Evolutionary conservation across 2,888 invertebrate genomes (phyloP), one percentile per base, ranked within the genome.

Genomic region (Oligia fasciuncula): DNA sequence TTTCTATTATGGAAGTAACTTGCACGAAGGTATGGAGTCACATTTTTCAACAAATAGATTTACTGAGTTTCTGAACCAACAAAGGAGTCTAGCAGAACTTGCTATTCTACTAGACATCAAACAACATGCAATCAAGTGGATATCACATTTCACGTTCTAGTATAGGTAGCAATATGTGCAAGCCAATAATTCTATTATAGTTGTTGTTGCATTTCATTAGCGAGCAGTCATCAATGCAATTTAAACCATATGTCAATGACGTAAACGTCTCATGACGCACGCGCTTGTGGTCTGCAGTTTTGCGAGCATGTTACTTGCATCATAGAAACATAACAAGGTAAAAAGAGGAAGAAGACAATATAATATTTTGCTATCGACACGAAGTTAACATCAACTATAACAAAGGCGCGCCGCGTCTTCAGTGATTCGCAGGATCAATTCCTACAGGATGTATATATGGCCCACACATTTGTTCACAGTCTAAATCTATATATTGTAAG

Each of bases 381-480:
- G 62, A 49, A 75, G 67, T 63, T 14, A 85, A 63, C 43, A 66
- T 35, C 46, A 57, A 49, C n/a, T 60, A 60, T 35, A 80, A 84
- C 54, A 84, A 51, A 67, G 57, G 23, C 19, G 80, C 17, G 49
- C 23, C 5, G 63, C 13, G 40, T 23, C 19, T 35, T 29, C 9
- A 69, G 35, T 23, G 71, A 49, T 80, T 40, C 0, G 8, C 54
- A 78, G 63, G 60, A n/a, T 62, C 57, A 71, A 80, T 85, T 71
- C 72, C 85, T 51, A 46, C 4, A 40, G 65, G 72, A 46, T 62
- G 60, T 62, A 54, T 62, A 40, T 40, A 79, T 66, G 72, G 66
- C 62, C 46, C 85, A 54, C 29, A 40, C 35, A n/a, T 85, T 85
- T 63, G 62, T 63, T 57, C 81, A 75, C 46, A 67, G 40, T 73